phyloP scores from a whole-genome alignment of 2,888 invertebrate species.

The Euplexia lucipara region DNA sequence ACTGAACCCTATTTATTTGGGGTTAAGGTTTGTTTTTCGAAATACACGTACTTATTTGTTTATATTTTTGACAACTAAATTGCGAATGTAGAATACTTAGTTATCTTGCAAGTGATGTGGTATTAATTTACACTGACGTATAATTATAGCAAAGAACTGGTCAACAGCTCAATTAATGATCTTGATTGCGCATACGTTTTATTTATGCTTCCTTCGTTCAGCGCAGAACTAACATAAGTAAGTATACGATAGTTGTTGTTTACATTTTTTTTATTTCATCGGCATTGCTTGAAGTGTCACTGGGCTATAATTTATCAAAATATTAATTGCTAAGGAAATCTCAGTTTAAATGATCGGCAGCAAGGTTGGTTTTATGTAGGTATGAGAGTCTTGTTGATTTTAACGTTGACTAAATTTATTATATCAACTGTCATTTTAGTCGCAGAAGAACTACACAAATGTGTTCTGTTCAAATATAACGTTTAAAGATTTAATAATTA shows the following conservation, averaged over 20 bases:
- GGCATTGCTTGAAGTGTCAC: not conserved
- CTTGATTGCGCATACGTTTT: slow-evolving; percentile 15
- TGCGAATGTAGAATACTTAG: not conserved
- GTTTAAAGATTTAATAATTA: too few species aligned
- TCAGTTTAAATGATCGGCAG: not conserved
- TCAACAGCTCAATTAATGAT: slow-evolving; percentile 37
- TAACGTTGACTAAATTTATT: too few species aligned
- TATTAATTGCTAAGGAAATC: not conserved
- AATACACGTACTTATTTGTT: too few species aligned
- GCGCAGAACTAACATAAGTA: not conserved
- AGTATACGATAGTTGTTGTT: not conserved
- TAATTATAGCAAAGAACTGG: slow-evolving; percentile 25
- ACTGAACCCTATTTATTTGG: too few species aligned
- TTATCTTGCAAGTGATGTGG: slow-evolving; percentile 1
- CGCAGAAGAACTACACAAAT: too few species aligned
- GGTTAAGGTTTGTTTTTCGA: too few species aligned
- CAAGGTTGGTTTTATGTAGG: too few species aligned
- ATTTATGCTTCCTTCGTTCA: slow-evolving; percentile 33
- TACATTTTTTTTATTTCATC: not conserved
- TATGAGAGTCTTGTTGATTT: too few species aligned
- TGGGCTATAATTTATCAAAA: not conserved
- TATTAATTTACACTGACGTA: slow-evolving; percentile 19
- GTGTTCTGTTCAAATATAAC: too few species aligned
- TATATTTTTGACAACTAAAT: too few species aligned
- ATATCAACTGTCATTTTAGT: too few species aligned